These are phyloP conservation scores for silkworm (Bombyx mori) DNA, from an alignment of 1,140 invertebrate species.

Conservation along the genomic window ASM3026992v2 NC_085119.1:10001001-10001500, in stretches of 20 bases:
- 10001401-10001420: too few species aligned
- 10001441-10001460: too few species aligned
- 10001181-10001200: constrained; percentile 52
- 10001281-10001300: too few species aligned
- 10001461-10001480: too few species aligned
- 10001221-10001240: constrained; percentile 16
- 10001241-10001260: constrained; percentile 6
- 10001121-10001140: constrained; percentile 33
- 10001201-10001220: constrained; percentile 31
- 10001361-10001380: too few species aligned
- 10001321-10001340: too few species aligned
- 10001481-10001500: too few species aligned
- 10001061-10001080: constrained; percentile 65
- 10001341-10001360: too few species aligned
- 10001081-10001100: constrained; percentile 35
- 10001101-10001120: constrained; percentile 48
- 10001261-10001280: too few species aligned
- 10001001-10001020: constrained; percentile 8
- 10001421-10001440: too few species aligned
- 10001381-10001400: too few species aligned
- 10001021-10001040: constrained; percentile 23
- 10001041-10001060: constrained; percentile 51
- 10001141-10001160: constrained; percentile 43
- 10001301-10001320: too few species aligned
- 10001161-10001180: constrained; percentile 22